A percentile compares a stretch with the other conserved stretches of the same genome.
These are phyloP conservation scores for Paratrypauchen microcephalus DNA, from an alignment of 2,797 vertebrate species.

Conservation along the genomic window DNA sequence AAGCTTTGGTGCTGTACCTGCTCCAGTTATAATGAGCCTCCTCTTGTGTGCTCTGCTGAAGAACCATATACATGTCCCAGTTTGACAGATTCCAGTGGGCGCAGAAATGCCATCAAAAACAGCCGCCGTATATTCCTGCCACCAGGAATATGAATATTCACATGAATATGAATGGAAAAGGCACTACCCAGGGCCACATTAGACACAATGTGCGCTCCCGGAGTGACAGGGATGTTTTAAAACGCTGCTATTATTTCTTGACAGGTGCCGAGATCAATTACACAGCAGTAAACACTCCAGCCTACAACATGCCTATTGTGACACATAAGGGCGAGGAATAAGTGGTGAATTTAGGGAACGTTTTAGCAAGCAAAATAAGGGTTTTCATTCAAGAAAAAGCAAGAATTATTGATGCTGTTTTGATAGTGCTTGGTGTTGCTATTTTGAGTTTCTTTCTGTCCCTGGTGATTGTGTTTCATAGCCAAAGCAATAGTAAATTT, in stretches of 20 bases:
- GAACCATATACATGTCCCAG: background rate
- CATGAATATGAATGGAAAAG: constrained; percentile 31
- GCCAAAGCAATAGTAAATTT: too few relatives aligned
- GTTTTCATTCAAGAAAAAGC: background rate
- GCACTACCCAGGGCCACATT: constrained; percentile 8
- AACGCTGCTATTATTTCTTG: constrained; percentile 4
- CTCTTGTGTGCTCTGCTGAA: background rate
- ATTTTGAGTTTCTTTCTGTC: background rate
- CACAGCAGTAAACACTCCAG: constrained; percentile 19
- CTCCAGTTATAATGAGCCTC: constrained; percentile 1
- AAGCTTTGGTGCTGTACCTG: background rate
- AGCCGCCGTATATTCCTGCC: constrained; percentile 25
- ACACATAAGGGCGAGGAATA: background rate
- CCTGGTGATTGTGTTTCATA: too few relatives aligned
- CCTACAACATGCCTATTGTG: constrained; percentile 12
- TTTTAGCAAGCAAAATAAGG: background rate
- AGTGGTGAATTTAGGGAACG: background rate
- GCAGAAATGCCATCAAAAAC: constrained; percentile 35
- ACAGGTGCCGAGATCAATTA: constrained; percentile 1
- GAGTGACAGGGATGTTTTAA: constrained; percentile 8
- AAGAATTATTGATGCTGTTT: background rate
- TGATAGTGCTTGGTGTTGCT: background rate
- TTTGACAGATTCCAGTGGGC: constrained; percentile 56
- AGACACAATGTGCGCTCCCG: constrained; percentile 16
- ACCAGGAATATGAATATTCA: background rate